Conservation (phyloP, 2,113 vertebrate genomes). For the Cebidichthys violaceus region DNA sequence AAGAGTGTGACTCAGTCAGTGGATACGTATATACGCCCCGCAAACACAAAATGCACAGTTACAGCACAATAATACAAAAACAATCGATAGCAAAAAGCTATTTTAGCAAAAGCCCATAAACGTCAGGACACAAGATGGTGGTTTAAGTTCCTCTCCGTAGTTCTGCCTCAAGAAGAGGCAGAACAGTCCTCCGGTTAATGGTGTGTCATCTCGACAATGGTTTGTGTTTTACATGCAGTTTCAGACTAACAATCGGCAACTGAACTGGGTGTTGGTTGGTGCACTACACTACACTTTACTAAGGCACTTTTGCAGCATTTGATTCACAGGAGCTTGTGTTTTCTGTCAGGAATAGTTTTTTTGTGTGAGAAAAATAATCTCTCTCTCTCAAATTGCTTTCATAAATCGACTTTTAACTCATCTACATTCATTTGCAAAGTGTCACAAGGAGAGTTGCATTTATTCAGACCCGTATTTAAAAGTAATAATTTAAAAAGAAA, state of each 20-base stretch:
- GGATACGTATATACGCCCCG: not conserved
- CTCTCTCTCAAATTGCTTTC: slow-evolving; percentile 24
- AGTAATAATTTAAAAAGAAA: slow-evolving; percentile 7
- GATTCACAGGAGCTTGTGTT: slow-evolving; percentile 11
- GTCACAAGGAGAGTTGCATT: not conserved
- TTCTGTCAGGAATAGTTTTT: slow-evolving; percentile 21
- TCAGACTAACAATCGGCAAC: not conserved
- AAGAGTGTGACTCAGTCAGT: slow-evolving; percentile 19
- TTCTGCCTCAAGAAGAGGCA: not conserved
- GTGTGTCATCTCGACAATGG: not conserved
- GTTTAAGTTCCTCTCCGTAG: not conserved
- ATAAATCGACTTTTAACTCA: slow-evolving; percentile 31
- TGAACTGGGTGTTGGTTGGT: slow-evolving; percentile 8
- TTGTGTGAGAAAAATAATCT: slow-evolving; percentile 17
- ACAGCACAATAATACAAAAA: not conserved
- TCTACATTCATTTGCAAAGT: slow-evolving; percentile 24
- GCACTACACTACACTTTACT: not conserved
- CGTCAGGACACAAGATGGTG: not conserved
- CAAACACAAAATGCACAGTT: slow-evolving; percentile 16
- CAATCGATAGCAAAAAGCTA: slow-evolving; percentile 13
- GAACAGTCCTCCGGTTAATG: not conserved
- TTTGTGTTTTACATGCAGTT: slow-evolving; percentile 4
- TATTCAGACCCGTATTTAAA: not conserved
- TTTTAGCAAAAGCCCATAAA: slow-evolving; percentile 3
- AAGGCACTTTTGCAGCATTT: slow-evolving; percentile 9